Evolutionary conservation across 2,113 vertebrate genomes (phyloP).

Genomic region (Monopterus albus): DNA sequence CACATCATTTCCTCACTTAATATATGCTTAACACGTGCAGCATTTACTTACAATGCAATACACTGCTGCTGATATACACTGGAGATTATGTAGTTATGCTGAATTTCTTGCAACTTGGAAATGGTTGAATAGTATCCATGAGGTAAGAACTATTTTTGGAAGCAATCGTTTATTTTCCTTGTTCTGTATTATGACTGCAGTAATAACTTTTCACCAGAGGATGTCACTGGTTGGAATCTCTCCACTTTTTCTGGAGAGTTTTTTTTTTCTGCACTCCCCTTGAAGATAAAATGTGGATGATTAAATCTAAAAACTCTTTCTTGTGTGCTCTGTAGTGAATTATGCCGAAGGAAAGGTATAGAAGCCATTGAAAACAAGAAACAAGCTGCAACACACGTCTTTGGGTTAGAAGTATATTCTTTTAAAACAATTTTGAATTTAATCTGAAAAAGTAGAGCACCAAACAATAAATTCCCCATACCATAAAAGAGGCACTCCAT

Average conservation of each 20-base stretch:
- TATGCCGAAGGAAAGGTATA: slow-evolving; percentile 5
- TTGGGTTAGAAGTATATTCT: slow-evolving; percentile 73
- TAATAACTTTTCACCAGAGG: slow-evolving; percentile 54
- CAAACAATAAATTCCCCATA: slow-evolving; percentile 78
- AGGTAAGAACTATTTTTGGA: slow-evolving; percentile 75
- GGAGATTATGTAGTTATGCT: neutral
- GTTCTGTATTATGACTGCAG: slow-evolving; percentile 50
- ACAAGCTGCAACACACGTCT: slow-evolving; percentile 64
- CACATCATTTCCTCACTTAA: slow-evolving; percentile 12
- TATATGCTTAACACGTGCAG: neutral
- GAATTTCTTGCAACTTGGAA: slow-evolving; percentile 10
- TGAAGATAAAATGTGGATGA: slow-evolving; percentile 40
- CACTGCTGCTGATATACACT: neutral
- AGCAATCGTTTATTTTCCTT: slow-evolving; percentile 54
- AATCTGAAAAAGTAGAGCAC: slow-evolving; percentile 81
- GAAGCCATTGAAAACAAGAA: slow-evolving; percentile 17
- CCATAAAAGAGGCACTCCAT: slow-evolving; percentile 77
- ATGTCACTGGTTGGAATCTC: slow-evolving; percentile 53
- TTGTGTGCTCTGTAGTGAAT: slow-evolving; percentile 12
- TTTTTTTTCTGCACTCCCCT: neutral
- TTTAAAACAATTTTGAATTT: slow-evolving; percentile 76
- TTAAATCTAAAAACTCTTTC: slow-evolving; percentile 40
- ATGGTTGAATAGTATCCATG: slow-evolving; percentile 52
- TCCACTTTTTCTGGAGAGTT: slow-evolving; percentile 11
- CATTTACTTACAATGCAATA: neutral